Evolutionary conservation across 2,113 vertebrate species (phyloP), one percentile per base, ranked within the genome.

Genomic region (Chrysemys picta): DNA sequence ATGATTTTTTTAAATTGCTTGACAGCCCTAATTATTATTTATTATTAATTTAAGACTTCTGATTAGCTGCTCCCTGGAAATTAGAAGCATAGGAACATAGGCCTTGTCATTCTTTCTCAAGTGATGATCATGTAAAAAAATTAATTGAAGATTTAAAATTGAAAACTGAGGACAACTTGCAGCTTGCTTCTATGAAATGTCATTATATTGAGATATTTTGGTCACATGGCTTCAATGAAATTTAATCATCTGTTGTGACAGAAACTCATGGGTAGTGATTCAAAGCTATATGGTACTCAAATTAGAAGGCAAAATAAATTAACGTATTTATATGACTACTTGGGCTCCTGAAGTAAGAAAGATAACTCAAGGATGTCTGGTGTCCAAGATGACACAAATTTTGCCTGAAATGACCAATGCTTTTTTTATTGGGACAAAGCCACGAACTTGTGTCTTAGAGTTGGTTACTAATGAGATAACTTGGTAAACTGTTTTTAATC

Each of bases 131-230:
- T 3, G 42, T 35, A 6, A 69, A 83, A 65, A 84, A 82, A 4
- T 5, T 31, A 79, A 78, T 50, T 17, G 47, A 85, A 31, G 3
- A 42, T 0, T 80, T 59, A 78, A 72, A 91, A 75, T 22, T 4
- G 38, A 3, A 9, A 27, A 31, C 1, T 1, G 1, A 79, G 79
- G 22, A 75, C 21, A 59, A 56, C 80, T 54, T 9, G 0, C 1
- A 56, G 65, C 22, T 8, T 6, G 0, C 4, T 10, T 29, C 2
- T 0, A 17, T 2, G 12, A 19, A 35, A 10, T 2, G 1, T 4
- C 38, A 25, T 5, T 6, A 54, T 45, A 24, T 31, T 3, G 10
- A n/a, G 45, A 11, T 75, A 31, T 25, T 0, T 52, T 11, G 2
- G 12, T 29, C 9, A 0, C 2, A 19, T 59, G n/a, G 65, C 50